These are phyloP conservation scores for Pteronotus mesoamericanus DNA, from an alignment of 2,797 vertebrate species.

Conservation along the genomic window DNA sequence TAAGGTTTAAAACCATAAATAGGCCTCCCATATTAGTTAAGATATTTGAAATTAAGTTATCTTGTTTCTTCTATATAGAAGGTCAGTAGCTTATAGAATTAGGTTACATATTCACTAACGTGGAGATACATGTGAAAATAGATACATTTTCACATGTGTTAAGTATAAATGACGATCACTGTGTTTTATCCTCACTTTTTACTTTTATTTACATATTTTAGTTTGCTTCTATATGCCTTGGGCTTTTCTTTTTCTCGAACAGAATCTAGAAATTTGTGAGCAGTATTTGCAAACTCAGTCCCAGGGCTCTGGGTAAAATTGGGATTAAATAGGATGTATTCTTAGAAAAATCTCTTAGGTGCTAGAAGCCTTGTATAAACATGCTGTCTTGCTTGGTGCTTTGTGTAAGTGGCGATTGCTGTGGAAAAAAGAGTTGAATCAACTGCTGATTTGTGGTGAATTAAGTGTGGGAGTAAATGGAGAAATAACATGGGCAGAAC, in stretches of 20 bases:
- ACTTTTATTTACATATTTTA: background rate
- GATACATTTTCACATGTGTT: background rate
- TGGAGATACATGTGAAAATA: too few species aligned
- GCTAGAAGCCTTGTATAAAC: background rate
- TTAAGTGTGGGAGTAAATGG: too few species aligned
- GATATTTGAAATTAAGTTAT: background rate
- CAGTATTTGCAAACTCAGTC: background rate
- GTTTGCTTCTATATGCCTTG: background rate
- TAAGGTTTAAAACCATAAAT: background rate
- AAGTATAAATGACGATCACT: background rate
- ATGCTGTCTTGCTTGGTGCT: background rate
- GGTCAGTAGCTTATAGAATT: background rate
- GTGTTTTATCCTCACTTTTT: background rate
- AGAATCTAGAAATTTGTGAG: background rate
- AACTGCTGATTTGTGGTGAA: background rate
- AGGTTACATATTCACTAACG: background rate
- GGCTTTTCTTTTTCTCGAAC: background rate
- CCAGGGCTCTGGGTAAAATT: background rate
- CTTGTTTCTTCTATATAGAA: background rate
- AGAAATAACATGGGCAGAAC: accelerated
- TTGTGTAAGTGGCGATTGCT: background rate
- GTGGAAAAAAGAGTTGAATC: background rate
- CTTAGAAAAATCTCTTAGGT: background rate
- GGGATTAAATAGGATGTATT: background rate
- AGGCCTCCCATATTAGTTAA: background rate